phyloP scores from a whole-genome alignment of 2,888 invertebrate species.

The Argyresthia goedartella region DNA sequence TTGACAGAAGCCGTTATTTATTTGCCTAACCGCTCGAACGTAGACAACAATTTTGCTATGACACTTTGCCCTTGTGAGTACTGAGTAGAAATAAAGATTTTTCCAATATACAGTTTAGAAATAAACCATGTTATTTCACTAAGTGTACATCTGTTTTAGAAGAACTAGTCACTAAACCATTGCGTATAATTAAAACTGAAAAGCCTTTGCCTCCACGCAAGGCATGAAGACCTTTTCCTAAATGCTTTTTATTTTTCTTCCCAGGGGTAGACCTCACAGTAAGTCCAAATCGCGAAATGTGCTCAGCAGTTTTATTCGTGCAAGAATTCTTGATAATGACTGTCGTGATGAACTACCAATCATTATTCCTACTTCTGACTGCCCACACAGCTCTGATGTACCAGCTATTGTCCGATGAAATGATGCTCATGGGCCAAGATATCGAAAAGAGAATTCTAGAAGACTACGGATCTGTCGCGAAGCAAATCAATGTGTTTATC shows the following conservation, averaged over 20 bases:
- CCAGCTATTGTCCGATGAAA: constrained; percentile 34
- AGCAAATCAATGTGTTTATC: neutral
- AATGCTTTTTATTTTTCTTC: constrained; percentile 9
- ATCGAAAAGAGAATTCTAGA: too few species aligned
- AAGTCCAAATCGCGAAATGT: constrained; percentile 37
- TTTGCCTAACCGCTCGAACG: constrained; percentile 30
- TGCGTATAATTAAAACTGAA: neutral
- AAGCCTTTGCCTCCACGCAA: too few species aligned
- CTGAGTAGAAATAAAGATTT: neutral
- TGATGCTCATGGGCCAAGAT: too few species aligned
- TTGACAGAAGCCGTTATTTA: constrained; percentile 28
- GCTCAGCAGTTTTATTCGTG: constrained; percentile 23
- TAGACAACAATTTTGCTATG: constrained; percentile 31
- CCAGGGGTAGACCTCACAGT: constrained; percentile 37
- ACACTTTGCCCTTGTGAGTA: constrained; percentile 45
- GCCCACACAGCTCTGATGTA: constrained; percentile 45
- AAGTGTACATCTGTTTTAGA: neutral
- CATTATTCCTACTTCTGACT: constrained; percentile 36
- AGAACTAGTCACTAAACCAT: neutral
- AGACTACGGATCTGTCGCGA: too few species aligned
- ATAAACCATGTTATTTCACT: neutral
- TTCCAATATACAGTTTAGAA: neutral
- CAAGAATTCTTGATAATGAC: constrained; percentile 32
- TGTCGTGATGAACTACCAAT: constrained; percentile 37
- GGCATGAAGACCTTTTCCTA: too few species aligned